Evolutionary conservation across 2,797 vertebrate genomes (phyloP), one percentile per base, ranked within the genome.

Genomic region (Sciurus vulgaris): DNA sequence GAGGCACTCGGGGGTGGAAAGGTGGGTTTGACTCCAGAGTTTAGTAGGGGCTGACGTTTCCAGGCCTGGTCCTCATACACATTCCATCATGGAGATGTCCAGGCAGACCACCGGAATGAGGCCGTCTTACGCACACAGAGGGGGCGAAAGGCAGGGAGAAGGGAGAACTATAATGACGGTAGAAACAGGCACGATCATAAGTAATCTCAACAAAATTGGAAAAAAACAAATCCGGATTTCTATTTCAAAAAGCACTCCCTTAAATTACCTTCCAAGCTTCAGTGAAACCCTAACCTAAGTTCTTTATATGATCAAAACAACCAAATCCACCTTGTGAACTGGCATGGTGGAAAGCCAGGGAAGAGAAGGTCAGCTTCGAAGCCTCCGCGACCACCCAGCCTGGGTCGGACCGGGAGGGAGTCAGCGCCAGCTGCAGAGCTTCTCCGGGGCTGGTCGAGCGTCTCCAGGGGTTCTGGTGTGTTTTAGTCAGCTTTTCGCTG

Each of bases 81-180:
- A 97, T 92, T 96, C 96, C 96, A 94, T 97, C 93, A 83, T n/a
- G 78, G 70, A 81, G 61, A 95, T 96, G 94, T 93, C 93, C 54
- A 61, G 81, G 92, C 91, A 94, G 96, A 67, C 54, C 83, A 72
- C 76, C 28, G 18, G 76, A 77, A 81, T 6, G 41, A 69, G 89
- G 44, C 83, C 28, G 51, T 78, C 84, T 44, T 47, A 72, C 12
- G 69, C 56, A 72, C 44, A 35, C 5, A 49, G 15, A 14, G 1
- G 3, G 11, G 33, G 44, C 6, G 76, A 26, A 82, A 77, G 59
- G 44, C 38, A 9, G 14, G 41, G n/a, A 67, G 78, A 9, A 44
- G 51, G 6, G 61, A 6, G 30, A 7, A 51, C 33, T 11, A 15
- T 18, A 22, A 18, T 67, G 30, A 54, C 77, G 84, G 26, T 35